Base-by-base conservation (phyloP, 2,888 invertebrate genomes). In the Imbricaverruca yamaguchii region DNA sequence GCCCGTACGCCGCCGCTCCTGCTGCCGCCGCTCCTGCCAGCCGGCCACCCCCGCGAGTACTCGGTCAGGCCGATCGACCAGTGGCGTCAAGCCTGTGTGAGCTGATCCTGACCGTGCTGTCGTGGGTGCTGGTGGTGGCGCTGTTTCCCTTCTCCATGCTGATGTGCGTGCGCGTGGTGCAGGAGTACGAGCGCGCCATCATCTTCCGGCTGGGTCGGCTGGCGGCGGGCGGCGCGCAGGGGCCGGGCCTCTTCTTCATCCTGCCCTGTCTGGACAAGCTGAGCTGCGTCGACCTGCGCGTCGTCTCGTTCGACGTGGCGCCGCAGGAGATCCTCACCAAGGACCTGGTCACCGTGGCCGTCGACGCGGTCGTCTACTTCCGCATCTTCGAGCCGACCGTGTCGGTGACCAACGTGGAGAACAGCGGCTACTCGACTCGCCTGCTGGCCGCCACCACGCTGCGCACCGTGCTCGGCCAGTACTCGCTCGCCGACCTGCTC, bases 311-410 rank as follows among this genome's bases (percentile, higher is more conserved):
- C 85, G 90, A 91, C 86, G 90, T 91, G 25, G 89, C 90, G 12
- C 89, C 91, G 4, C 91, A 91, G 85, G 91, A 91, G 86, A 79
- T 79, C 57, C 78, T 79, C 78, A 79, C 78, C 78, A 79, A 94
- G 88, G 96, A 97, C 88, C 94, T 94, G 0, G 96, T 97, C 61
- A 97, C 97, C 0, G 96, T 97, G 0, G 94, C 94, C 0, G 97
- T 97, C 4, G 96, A 97, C 86, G 96, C 96, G 0, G 93, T 94
- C 0, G 93, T 94, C 67, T 94, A 94, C 87, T 94, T 94, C 86
- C 91, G 93, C 69, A 88, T 90, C 18, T 82, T 81, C 81, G 83
- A 90, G 85, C 89, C 90, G 3, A 89, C 89, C 2, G 87, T 89
- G 23, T 89, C 89, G 3, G 88, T 88, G 61, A 88, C 89, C 53